phyloP scores from a whole-genome alignment of 2,888 invertebrate species.

The Caradrina kadenii region DNA sequence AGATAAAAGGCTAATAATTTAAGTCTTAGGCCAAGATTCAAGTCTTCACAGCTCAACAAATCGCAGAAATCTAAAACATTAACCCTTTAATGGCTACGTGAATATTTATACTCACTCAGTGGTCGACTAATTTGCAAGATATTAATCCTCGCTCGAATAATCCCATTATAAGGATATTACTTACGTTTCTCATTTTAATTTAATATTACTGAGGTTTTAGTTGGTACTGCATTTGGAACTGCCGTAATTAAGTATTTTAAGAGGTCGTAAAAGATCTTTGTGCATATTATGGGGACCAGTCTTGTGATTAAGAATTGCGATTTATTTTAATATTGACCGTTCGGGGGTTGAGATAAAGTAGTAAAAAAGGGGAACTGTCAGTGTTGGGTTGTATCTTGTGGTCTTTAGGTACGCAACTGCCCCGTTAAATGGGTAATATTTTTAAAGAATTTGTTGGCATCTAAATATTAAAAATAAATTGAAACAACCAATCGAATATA shows the following conservation, averaged over 20 bases:
- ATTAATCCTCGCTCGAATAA: slow-evolving; percentile 70
- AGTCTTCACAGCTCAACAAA: slow-evolving; percentile 24
- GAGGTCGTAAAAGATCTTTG: slow-evolving; percentile 38
- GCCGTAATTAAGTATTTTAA: slow-evolving; percentile 45
- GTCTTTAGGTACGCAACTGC: neutral
- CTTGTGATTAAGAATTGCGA: slow-evolving; percentile 41
- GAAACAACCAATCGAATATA: neutral
- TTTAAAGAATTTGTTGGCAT: too few species aligned
- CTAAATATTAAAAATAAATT: too few species aligned
- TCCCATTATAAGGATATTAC: slow-evolving; percentile 65
- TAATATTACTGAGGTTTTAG: slow-evolving; percentile 46
- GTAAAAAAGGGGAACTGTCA: neutral
- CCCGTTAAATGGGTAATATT: too few species aligned
- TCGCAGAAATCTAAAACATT: slow-evolving; percentile 44
- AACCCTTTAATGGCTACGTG: slow-evolving; percentile 53
- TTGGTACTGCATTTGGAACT: slow-evolving; percentile 46
- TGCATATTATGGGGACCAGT: slow-evolving; percentile 29
- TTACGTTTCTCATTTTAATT: slow-evolving; percentile 65
- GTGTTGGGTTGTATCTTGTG: neutral
- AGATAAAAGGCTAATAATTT: slow-evolving; percentile 14
- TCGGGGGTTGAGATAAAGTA: slow-evolving; percentile 26
- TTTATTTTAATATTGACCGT: slow-evolving; percentile 52
- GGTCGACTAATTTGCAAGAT: slow-evolving; percentile 63
- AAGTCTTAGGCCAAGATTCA: neutral
- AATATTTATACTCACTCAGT: slow-evolving; percentile 64